Base-by-base conservation (phyloP, 1,140 invertebrate species). In the Artemia franciscana region DNA sequence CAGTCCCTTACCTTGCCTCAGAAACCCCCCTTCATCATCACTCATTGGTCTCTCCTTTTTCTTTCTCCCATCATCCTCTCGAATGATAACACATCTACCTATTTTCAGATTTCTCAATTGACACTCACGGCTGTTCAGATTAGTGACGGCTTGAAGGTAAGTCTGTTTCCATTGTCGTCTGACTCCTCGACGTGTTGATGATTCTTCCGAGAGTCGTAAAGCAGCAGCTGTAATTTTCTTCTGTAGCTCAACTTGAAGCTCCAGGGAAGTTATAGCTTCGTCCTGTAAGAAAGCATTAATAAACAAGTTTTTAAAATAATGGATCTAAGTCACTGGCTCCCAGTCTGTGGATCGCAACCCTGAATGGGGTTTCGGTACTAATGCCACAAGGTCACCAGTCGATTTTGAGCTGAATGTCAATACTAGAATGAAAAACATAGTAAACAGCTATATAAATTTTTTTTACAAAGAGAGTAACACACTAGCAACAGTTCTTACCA, bases 201-300 rank as follows among this genome's bases (percentile, higher is more conserved):
- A 71, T 71, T 88, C 84, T 68, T 83, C 84, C 25, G 85, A 79
- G 28, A 88, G 71, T 64, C 78, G 78, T 24, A 84, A 74, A 1
- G 86, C 85, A 57, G 84, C 82, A 69, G 81, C 82, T 2, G 84
- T 82, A 65, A 87, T 85, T 68, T 83, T 80, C 23, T 78, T 79
- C 73, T 88, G 85, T 57, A 88, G 77, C 71, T 89, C 84, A 66
- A 80, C 80, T 68, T 89, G 83, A 18, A 86, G 68, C 72, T 88
- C 85, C 51, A 89, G 70, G 59, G 78, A 75, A 27, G 76, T 73
- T 18, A 82, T 62, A 39, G 78, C 72, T 67, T 82, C 79, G 66
- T 82, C 80, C 80, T 84, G 65, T n/a, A 69, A 69, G 62, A 62
- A 5, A 15, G 3, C n/a, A n/a, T n/a, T n/a, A n/a, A n/a, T n/a